Evolutionary conservation across 2,888 invertebrate species (phyloP).

Genomic region (Bembecia ichneumoniformis): DNA sequence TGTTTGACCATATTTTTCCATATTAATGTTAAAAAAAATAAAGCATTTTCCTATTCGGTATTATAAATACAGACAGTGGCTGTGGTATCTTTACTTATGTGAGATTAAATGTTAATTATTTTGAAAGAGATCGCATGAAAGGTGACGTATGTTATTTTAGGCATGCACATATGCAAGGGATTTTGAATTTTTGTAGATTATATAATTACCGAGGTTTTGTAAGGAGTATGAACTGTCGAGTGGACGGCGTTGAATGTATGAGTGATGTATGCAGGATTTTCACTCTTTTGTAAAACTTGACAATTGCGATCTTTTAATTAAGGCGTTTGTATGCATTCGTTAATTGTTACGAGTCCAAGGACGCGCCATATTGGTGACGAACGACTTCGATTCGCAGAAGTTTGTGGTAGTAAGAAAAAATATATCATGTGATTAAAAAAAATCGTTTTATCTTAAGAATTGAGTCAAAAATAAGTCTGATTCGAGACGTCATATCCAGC

Average conservation of each 20-base stretch:
- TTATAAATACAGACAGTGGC: constrained; percentile 73
- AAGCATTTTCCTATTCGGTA: constrained; percentile 72
- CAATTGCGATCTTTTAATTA: constrained; percentile 55
- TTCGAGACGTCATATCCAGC: too few species aligned
- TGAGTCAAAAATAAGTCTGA: too few species aligned
- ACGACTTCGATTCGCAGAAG: constrained; percentile 1
- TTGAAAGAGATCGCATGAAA: constrained; percentile 47
- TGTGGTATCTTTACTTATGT: constrained; percentile 71
- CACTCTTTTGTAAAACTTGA: constrained; percentile 58
- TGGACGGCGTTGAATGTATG: constrained; percentile 37
- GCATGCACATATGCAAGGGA: constrained; percentile 72
- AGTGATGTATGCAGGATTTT: constrained; percentile 33
- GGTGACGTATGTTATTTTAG: constrained; percentile 65
- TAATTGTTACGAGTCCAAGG: constrained; percentile 50
- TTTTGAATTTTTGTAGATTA: constrained; percentile 66
- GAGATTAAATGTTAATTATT: constrained; percentile 44
- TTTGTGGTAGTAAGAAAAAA: too few species aligned
- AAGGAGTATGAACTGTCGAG: constrained; percentile 44
- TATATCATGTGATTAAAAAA: too few species aligned
- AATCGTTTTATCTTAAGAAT: too few species aligned
- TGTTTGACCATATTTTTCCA: constrained; percentile 63
- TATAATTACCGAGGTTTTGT: constrained; percentile 44
- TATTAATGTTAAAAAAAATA: constrained; percentile 53
- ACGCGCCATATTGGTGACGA: constrained; percentile 66
- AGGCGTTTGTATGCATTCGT: constrained; percentile 60